phyloP scores from a whole-genome alignment of 2,113 vertebrate genomes.

The Trichomycterus rosablanca region DNA sequence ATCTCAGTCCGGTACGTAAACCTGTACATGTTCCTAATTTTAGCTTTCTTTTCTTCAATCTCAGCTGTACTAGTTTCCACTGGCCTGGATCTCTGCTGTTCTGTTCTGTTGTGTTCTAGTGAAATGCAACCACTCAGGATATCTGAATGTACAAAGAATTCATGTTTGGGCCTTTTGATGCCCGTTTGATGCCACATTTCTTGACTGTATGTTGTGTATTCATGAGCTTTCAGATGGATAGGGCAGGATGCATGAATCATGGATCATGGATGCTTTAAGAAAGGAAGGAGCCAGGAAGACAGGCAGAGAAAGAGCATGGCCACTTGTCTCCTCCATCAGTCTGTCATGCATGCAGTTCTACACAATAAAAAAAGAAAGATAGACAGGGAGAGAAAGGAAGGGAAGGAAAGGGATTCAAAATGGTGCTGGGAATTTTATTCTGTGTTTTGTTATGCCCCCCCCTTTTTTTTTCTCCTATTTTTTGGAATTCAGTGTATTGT shows the following conservation, averaged over 20 bases:
- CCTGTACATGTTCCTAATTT: not conserved
- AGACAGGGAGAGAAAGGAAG: not conserved
- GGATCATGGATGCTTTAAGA: too few species aligned
- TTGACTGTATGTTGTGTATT: not conserved
- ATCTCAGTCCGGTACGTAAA: not conserved
- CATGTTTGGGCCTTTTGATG: too few species aligned
- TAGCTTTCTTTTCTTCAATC: not conserved
- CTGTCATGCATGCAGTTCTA: slow-evolving; percentile 27
- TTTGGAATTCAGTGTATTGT: not conserved
- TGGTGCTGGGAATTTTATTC: slow-evolving; percentile 30
- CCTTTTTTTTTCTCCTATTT: too few species aligned
- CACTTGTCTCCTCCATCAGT: slow-evolving; percentile 12
- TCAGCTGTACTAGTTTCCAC: not conserved
- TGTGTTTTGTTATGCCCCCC: not conserved
- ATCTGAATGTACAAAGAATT: too few species aligned
- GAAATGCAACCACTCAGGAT: too few species aligned
- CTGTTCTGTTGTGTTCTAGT: too few species aligned
- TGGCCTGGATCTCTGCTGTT: not conserved
- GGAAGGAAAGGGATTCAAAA: slow-evolving; percentile 35
- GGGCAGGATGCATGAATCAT: not conserved
- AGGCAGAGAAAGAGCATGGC: not conserved
- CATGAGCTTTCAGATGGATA: not conserved
- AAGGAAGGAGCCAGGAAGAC: not conserved
- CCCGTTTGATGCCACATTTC: too few species aligned
- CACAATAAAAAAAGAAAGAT: not conserved